Evolutionary conservation across 2,888 invertebrate species (phyloP).

Genomic region (Aporophyla lueneburgensis): DNA sequence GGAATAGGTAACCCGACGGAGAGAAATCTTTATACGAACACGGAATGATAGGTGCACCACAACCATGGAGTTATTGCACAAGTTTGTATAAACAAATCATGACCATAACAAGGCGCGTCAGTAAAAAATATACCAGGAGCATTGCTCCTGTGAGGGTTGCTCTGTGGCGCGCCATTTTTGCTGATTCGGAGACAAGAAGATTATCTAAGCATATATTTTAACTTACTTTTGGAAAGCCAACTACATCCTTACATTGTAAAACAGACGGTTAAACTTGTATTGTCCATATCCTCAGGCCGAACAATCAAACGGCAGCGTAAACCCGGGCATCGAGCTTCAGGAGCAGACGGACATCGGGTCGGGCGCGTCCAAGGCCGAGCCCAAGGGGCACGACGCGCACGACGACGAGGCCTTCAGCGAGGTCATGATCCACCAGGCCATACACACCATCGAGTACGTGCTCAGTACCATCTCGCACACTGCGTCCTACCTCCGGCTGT

Average conservation of each 20-base stretch:
- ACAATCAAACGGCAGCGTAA: constrained; percentile 91
- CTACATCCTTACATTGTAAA: background rate
- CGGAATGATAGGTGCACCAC: background rate
- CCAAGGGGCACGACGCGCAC: constrained; percentile 75
- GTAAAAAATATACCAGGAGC: background rate
- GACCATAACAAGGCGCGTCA: background rate
- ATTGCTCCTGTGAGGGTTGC: background rate
- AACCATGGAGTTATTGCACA: no score
- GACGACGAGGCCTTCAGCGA: constrained; percentile 95
- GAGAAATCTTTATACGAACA: background rate
- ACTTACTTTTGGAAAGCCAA: background rate
- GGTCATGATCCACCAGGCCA: constrained; percentile 97
- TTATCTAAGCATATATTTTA: background rate
- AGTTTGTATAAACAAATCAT: no score
- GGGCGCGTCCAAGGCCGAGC: constrained; percentile 68
- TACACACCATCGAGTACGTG: constrained; percentile 99
- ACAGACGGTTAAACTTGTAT: background rate
- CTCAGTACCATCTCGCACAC: constrained; percentile 99
- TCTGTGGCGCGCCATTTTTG: background rate
- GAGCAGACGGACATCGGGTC: constrained; percentile 86
- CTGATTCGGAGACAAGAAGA: background rate
- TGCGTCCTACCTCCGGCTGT: constrained; percentile 98
- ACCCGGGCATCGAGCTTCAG: constrained; percentile 92
- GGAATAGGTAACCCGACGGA: no score
- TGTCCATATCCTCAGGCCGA: constrained; percentile 75